Percentiles rank a stretch among this genome's conserved stretches.
Evolutionary conservation across 2,797 vertebrate species (phyloP).

Genomic region (Anisognathus igniventris): DNA sequence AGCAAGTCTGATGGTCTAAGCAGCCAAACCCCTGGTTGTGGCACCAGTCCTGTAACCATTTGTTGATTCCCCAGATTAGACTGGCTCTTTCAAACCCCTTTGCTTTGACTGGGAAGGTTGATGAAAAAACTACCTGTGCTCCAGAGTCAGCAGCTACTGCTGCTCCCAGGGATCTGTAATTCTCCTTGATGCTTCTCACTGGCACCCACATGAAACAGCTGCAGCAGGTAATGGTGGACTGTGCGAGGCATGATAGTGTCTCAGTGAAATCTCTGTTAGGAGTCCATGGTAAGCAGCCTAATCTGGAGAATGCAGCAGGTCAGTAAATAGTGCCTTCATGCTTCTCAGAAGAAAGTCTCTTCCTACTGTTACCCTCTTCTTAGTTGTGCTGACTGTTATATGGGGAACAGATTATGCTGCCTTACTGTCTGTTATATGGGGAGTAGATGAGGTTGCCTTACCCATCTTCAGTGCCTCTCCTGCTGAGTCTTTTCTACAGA

Average conservation of each 20-base stretch:
- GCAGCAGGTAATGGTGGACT: not conserved
- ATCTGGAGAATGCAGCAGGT: not conserved
- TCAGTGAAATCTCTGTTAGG: not conserved
- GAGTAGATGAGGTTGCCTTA: not conserved
- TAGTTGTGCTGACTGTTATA: not conserved
- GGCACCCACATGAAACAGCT: not conserved
- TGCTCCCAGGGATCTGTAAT: not conserved
- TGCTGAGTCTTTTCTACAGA: not conserved
- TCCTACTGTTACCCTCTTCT: not conserved
- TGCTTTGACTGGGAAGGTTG: not conserved
- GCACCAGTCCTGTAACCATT: not conserved
- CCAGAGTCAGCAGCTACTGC: not conserved
- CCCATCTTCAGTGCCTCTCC: not conserved
- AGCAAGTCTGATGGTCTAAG: not conserved
- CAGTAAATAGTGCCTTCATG: not conserved
- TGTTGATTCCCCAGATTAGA: not conserved
- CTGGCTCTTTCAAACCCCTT: not conserved
- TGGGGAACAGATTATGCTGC: not conserved
- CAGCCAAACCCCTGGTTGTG: not conserved
- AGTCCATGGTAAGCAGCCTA: not conserved
- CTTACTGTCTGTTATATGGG: not conserved
- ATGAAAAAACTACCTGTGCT: not conserved
- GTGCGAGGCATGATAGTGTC: not conserved
- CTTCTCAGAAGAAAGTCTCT: not conserved
- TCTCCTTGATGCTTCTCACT: not conserved